phyloP scores from a whole-genome alignment of 2,113 vertebrate species.

The Hipposideros armiger region DNA sequence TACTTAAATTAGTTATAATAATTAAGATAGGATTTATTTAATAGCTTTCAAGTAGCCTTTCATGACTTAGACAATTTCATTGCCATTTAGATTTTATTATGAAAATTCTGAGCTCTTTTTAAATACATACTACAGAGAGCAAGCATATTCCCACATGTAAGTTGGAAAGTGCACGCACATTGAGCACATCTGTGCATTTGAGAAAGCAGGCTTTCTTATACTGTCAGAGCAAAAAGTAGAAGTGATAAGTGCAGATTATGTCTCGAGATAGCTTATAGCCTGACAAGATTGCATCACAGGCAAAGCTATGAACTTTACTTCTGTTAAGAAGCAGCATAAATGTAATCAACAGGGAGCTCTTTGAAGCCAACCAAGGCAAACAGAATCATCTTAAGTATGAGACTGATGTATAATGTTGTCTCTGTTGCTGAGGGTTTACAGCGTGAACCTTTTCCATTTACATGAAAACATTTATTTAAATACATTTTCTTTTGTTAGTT shows the following conservation, averaged over 20 bases:
- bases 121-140: not conserved
- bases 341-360: slow-evolving; percentile 4
- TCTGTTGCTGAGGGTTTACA: slow-evolving; percentile 4
- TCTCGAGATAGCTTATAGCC: slow-evolving; percentile 26
- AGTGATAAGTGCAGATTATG: slow-evolving; percentile 10
- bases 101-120: not conserved
- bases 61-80: slow-evolving; percentile 10
- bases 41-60: slow-evolving; percentile 48
- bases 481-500: slow-evolving; percentile 27
- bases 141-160: not conserved
- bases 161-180: not conserved
- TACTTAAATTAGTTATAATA: slow-evolving; percentile 36
- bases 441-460: not conserved
- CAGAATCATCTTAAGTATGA: slow-evolving; percentile 7
- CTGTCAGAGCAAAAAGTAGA: slow-evolving; percentile 22
- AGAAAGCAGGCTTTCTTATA: slow-evolving; percentile 6
- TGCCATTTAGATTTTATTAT: slow-evolving; percentile 19
- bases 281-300: slow-evolving; percentile 28
- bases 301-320: slow-evolving; percentile 8
- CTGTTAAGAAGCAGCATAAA: slow-evolving; percentile 12
- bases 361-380: not conserved
- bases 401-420: not conserved
- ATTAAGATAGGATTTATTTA: slow-evolving; percentile 23
- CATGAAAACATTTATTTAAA: slow-evolving; percentile 53
- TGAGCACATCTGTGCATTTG: slow-evolving; percentile 7